Evolutionary conservation across 2,797 vertebrate species (phyloP).

Genomic region (Varecia variegata): DNA sequence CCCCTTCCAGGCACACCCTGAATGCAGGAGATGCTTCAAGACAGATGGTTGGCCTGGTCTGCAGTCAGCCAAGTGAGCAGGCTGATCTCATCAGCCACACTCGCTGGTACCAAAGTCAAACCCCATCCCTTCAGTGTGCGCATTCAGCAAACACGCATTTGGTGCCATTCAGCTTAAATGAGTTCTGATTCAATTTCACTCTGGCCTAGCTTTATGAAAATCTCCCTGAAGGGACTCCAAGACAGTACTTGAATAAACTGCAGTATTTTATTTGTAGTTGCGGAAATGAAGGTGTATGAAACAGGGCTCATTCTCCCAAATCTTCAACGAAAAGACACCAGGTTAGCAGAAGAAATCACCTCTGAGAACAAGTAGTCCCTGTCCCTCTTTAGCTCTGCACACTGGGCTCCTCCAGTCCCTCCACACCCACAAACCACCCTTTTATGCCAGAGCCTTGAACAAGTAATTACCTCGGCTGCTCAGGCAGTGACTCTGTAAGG

Average conservation of each 20-base stretch:
- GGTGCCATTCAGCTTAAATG: background rate
- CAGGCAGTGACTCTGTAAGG: background rate
- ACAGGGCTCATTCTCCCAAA: background rate
- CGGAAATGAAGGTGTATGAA: background rate
- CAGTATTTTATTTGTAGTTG: background rate
- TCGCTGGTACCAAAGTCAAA: background rate
- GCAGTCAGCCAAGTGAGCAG: background rate
- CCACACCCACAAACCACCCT: background rate
- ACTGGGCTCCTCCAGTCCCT: background rate
- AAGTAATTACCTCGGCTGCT: background rate
- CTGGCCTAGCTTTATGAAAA: background rate
- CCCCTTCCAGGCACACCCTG: background rate
- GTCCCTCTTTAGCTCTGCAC: background rate
- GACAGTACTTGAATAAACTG: background rate
- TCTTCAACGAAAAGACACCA: background rate
- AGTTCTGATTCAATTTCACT: background rate
- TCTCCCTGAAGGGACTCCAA: background rate
- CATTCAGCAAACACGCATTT: background rate
- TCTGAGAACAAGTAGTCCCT: background rate
- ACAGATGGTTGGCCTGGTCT: background rate
- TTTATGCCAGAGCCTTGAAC: background rate
- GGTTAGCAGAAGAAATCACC: background rate
- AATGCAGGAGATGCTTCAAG: background rate
- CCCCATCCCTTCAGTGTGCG: background rate
- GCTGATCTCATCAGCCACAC: background rate